These are phyloP conservation scores for Diplazon laetatorius DNA, from an alignment of 2,888 invertebrate genomes.

Conservation along the genomic window DNA sequence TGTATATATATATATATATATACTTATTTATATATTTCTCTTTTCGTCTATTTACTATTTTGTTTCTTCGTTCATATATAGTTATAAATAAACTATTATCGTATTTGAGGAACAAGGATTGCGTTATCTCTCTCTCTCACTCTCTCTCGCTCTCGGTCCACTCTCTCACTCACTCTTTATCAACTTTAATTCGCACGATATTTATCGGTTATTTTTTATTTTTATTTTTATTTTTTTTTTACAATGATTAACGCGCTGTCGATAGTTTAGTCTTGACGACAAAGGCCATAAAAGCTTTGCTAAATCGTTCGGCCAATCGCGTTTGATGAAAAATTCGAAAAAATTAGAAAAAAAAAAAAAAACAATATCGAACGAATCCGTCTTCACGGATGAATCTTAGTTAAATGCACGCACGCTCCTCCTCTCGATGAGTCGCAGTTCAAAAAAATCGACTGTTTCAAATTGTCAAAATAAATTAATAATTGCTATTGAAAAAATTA, in stretches of 20 bases:
- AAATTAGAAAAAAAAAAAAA: too few species aligned
- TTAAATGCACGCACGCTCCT: not conserved
- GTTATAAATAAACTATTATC: conserved; percentile 61
- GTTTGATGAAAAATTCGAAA: conserved; percentile 2
- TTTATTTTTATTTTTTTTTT: too few species aligned
- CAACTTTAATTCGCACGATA: too few species aligned
- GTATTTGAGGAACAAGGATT: conserved; percentile 62
- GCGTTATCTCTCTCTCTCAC: conserved; percentile 35
- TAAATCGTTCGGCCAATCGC: conserved; percentile 29
- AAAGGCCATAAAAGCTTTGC: conserved; percentile 41
- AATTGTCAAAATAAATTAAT: conserved; percentile 39
- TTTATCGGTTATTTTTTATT: too few species aligned
- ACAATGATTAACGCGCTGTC: too few species aligned
- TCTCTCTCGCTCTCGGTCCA: conserved; percentile 14
- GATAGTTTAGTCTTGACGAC: conserved; percentile 30
- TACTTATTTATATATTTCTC: conserved; percentile 50
- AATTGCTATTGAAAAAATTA: conserved; percentile 6
- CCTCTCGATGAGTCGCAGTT: not conserved
- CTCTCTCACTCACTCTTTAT: too few species aligned
- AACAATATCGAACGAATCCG: conserved; percentile 3
- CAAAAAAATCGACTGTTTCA: conserved; percentile 39
- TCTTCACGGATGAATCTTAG: not conserved
- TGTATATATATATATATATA: too few species aligned
- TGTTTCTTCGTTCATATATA: conserved; percentile 54
- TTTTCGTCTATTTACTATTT: conserved; percentile 53